Conservation (phyloP, 2,888 invertebrate species). For the Lasius fuliginosus region DNA sequence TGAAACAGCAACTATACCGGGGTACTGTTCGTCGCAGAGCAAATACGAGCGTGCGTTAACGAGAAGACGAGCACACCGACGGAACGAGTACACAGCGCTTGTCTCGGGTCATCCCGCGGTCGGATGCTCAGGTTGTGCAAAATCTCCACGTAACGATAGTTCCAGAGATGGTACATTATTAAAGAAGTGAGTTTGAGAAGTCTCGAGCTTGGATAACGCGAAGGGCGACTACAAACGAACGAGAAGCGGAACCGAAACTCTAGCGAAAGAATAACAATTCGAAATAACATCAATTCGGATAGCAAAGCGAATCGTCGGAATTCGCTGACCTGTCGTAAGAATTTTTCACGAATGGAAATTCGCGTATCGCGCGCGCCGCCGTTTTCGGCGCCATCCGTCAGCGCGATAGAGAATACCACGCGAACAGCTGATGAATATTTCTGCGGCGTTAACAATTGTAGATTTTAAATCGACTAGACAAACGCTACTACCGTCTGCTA, state of each 20-base stretch:
- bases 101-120: slow-evolving; percentile 44
- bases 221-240: slow-evolving; percentile 27
- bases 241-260: slow-evolving; percentile 3
- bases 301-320: slow-evolving; percentile 34
- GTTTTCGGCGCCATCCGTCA: background rate
- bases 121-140: slow-evolving; percentile 65
- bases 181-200: slow-evolving; percentile 66
- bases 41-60: slow-evolving; percentile 66
- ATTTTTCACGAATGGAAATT: slow-evolving; percentile 36
- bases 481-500: slow-evolving; percentile 42
- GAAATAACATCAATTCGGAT: background rate
- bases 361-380: background rate
- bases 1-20: background rate
- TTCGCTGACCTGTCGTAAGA: slow-evolving; percentile 14
- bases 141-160: slow-evolving; percentile 69
- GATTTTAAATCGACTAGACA: slow-evolving; percentile 51
- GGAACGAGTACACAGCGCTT: slow-evolving; percentile 51
- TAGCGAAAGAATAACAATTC: background rate
- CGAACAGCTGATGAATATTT: slow-evolving; percentile 24
- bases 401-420: background rate
- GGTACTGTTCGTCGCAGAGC: background rate
- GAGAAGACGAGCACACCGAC: slow-evolving; percentile 40
- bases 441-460: slow-evolving; percentile 19
- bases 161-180: slow-evolving; percentile 73
- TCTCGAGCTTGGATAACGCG: slow-evolving; percentile 50